Conservation (phyloP, 2,888 invertebrate genomes). For the Netelia melanura region DNA sequence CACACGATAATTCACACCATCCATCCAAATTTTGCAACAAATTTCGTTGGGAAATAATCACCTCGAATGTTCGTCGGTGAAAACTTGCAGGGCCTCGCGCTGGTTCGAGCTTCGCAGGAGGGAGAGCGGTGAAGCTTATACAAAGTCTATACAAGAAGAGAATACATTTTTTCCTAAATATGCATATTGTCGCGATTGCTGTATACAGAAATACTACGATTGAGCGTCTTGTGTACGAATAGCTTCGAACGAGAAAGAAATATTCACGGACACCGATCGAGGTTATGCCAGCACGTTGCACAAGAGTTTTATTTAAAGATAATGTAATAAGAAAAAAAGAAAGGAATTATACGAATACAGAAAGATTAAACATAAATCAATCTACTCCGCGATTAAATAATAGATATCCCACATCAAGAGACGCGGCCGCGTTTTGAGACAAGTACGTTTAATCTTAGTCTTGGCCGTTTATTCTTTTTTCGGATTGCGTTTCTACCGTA, state of each 20-base stretch:
- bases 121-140: too few relatives aligned
- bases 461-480: too few relatives aligned
- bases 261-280: conserved; percentile 32
- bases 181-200: conserved; percentile 4
- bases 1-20: too few relatives aligned
- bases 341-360: conserved; percentile 6
- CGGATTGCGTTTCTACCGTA: too few relatives aligned
- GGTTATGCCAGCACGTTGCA: conserved; percentile 64
- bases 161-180: conserved; percentile 9
- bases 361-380: conserved; percentile 25
- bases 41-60: too few relatives aligned
- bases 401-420: conserved; percentile 10
- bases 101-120: too few relatives aligned
- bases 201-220: conserved; percentile 1
- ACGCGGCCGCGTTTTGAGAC: too few relatives aligned
- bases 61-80: too few relatives aligned
- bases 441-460: too few relatives aligned
- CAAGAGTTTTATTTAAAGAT: conserved; percentile 57
- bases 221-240: conserved; percentile 13
- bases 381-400: conserved; percentile 13
- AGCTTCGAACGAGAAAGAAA: conserved; percentile 15
- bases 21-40: too few relatives aligned
- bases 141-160: conserved; percentile 16
- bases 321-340: background rate
- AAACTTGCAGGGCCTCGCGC: too few relatives aligned